Evolutionary conservation across 2,113 vertebrate genomes (phyloP), one percentile per base, ranked within the genome.

Genomic region (Puffinus mauretanicus): DNA sequence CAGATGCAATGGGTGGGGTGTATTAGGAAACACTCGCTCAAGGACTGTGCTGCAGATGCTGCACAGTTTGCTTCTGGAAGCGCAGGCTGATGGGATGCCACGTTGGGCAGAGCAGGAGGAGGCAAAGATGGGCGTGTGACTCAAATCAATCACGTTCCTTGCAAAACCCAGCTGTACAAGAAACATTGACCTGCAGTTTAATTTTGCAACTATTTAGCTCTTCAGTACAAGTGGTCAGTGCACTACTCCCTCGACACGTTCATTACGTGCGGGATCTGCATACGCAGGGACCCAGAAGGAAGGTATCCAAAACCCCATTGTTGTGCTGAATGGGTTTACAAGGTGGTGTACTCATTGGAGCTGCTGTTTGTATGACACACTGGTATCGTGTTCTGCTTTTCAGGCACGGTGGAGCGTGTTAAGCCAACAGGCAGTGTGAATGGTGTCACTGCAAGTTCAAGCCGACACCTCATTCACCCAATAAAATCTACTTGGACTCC

Each of bases 31-130:
- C 32, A 13, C 26, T 47, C 2, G 0, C 44, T 54, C 1, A 2
- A 57, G 46, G 38, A 40, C 46, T 60, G 60, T 52, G 52, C 24
- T 73, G 66, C 22, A 57, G 38, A 17, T 30, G 29, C 44, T 40
- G 20, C 16, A 60, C 20, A 13, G 19, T 52, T 80, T 30, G 11
- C 9, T 86, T 40, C 46, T 62, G 67, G 29, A 81, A 65, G 51
- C 0, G 0, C 36, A n/a, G 60, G 76, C 13, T 32, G 24, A 47
- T 10, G 40, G 2, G 34, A 54, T 40, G 20, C 24, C 46, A n/a
- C 1, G 1, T 4, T 55, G 25, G 25, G n/a, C 69, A 92, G 61
- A 54, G 25, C 47, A 47, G 47, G 54, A 61, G 24, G 34, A 54
- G 30, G n/a, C 16, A 80, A 72, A 66, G 52, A 25, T 0, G 1